Evolutionary conservation across 2,797 vertebrate genomes (phyloP).

Genomic region (Diplodus sargus): DNA sequence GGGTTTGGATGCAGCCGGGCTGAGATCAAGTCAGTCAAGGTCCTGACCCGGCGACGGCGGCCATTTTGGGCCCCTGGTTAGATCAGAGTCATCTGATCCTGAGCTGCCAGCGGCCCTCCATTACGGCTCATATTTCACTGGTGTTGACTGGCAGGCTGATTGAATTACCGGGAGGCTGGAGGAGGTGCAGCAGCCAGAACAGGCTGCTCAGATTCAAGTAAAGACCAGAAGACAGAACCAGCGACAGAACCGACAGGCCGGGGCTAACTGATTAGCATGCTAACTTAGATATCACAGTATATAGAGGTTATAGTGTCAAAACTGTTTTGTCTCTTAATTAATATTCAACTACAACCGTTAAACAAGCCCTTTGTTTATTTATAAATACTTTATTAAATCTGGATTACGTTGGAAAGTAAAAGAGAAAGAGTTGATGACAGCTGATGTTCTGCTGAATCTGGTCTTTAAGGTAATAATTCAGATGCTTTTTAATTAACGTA

Average conservation of each 20-base stretch:
- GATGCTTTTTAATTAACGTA: not conserved
- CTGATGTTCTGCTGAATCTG: not conserved
- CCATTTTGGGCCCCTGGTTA: constrained; percentile 48
- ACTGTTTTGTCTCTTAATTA: too few relatives aligned
- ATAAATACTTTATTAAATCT: too few relatives aligned
- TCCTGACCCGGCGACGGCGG: constrained; percentile 11
- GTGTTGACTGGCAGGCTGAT: constrained; percentile 71
- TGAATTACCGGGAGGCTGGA: constrained; percentile 64
- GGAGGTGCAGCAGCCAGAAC: constrained; percentile 17
- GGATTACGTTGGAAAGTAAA: not conserved
- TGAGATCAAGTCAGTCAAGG: constrained; percentile 4
- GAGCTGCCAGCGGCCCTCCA: constrained; percentile 51
- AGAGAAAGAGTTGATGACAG: not conserved
- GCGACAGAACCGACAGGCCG: not conserved
- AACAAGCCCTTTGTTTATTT: too few relatives aligned
- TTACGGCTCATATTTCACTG: constrained; percentile 69
- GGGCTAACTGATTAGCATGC: too few relatives aligned
- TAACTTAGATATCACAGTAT: too few relatives aligned
- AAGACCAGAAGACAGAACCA: constrained; percentile 14
- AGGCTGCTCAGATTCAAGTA: constrained; percentile 48
- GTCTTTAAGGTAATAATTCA: not conserved
- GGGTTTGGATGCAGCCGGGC: too few relatives aligned
- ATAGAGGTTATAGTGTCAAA: too few relatives aligned
- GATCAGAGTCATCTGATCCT: constrained; percentile 60
- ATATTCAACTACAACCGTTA: too few relatives aligned